Evolutionary conservation across 2,113 vertebrate genomes (phyloP).

Genomic region (Syngnathus floridae): DNA sequence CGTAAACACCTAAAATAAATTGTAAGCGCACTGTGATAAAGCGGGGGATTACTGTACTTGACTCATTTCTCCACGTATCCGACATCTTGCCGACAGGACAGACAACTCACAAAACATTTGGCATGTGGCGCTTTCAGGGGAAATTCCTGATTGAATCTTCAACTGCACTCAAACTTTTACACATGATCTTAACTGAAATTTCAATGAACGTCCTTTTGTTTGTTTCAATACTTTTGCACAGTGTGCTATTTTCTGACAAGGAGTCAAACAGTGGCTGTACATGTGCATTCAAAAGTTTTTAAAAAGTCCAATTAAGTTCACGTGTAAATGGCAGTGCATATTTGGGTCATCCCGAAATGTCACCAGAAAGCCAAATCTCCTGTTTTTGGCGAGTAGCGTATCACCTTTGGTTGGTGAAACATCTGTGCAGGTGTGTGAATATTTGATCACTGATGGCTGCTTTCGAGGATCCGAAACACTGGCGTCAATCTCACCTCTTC

Average conservation of each 20-base stretch:
- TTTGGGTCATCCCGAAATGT: background rate
- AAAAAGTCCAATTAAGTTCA: background rate
- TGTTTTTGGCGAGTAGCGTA: background rate
- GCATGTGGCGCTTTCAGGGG: background rate
- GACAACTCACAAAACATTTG: background rate
- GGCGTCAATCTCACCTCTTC: constrained; percentile 45
- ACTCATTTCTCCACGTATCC: background rate
- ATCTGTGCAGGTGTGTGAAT: constrained; percentile 56
- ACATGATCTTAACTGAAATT: background rate
- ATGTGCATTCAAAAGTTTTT: background rate
- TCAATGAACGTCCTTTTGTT: background rate
- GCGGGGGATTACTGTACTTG: background rate
- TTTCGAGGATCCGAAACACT: constrained; percentile 62
- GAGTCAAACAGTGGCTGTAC: background rate
- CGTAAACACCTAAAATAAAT: background rate
- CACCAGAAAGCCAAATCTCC: background rate
- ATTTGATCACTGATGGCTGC: constrained; percentile 55
- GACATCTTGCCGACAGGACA: background rate
- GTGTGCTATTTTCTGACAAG: background rate
- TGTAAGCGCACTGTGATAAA: background rate
- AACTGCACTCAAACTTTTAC: background rate
- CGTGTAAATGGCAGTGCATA: background rate
- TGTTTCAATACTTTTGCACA: background rate
- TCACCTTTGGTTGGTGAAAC: constrained; percentile 23
- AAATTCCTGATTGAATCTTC: background rate